These are phyloP conservation scores for Polyergus mexicanus DNA, from an alignment of 1,140 invertebrate genomes.

Conservation along the genomic window DNA sequence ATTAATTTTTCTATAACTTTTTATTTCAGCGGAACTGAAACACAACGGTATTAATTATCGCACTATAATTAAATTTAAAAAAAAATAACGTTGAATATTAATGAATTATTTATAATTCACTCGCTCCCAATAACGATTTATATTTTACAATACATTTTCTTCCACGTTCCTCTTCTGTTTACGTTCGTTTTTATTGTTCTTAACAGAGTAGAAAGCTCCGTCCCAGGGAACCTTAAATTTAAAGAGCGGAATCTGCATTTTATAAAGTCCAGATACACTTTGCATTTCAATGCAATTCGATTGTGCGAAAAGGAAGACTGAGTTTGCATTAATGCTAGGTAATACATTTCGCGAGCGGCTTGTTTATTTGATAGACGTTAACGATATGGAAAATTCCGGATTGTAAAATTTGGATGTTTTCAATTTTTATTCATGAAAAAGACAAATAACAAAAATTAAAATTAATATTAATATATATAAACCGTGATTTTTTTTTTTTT, in stretches of 20 bases:
- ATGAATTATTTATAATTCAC: conserved; percentile 15
- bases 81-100: conserved; percentile 4
- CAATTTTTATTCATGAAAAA: neutral
- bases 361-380: conserved; percentile 33
- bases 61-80: conserved; percentile 13
- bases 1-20: neutral
- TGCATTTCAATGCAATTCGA: conserved; percentile 56
- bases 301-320: conserved; percentile 16
- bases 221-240: conserved; percentile 6
- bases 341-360: conserved; percentile 11
- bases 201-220: conserved; percentile 8
- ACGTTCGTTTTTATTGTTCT: conserved; percentile 21
- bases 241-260: conserved; percentile 43
- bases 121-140: neutral
- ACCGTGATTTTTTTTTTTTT: too few species aligned
- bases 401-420: neutral
- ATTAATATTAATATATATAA: neutral
- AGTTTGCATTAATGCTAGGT: conserved; percentile 49
- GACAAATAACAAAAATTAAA: neutral
- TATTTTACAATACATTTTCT: neutral
- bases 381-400: neutral
- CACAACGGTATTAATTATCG: neutral
- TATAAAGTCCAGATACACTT: conserved; percentile 46
- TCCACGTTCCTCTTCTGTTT: neutral
- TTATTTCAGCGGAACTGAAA: neutral